These are phyloP conservation scores for Lampris megalopsis DNA, from an alignment of 2,113 vertebrate genomes.

Conservation along the genomic window DNA sequence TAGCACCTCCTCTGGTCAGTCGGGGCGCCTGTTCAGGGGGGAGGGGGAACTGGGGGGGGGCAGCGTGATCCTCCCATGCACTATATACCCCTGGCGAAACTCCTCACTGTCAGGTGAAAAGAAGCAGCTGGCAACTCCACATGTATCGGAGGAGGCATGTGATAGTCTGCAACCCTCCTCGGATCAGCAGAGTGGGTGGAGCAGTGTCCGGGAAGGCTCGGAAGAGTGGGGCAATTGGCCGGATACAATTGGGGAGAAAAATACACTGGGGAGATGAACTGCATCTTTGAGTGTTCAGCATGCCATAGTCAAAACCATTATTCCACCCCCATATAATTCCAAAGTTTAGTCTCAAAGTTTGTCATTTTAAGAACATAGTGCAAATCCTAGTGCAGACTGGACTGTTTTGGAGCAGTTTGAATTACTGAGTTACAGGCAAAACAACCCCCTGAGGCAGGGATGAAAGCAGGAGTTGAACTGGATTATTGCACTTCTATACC, in stretches of 20 bases:
- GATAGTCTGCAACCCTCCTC: no score
- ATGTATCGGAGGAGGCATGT: no score
- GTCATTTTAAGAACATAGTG: conserved; percentile 73
- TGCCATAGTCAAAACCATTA: conserved; percentile 31
- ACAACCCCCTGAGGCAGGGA: conserved; percentile 67
- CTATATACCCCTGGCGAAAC: no score
- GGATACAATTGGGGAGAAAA: conserved; percentile 35
- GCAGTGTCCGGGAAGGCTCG: no score
- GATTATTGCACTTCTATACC: conserved; percentile 59
- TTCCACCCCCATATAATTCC: conserved; percentile 65
- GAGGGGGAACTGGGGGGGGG: no score
- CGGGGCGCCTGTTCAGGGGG: no score
- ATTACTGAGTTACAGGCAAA: conserved; percentile 82
- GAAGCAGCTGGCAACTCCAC: no score
- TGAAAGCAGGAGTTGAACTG: conserved; percentile 55
- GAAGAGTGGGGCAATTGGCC: no score
- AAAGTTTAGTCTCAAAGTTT: conserved; percentile 38
- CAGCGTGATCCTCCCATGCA: no score
- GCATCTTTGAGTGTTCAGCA: conserved; percentile 34
- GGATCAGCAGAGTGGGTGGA: no score
- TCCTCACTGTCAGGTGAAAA: no score
- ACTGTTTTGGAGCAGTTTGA: conserved; percentile 80
- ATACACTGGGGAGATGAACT: conserved; percentile 14
- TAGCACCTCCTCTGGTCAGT: no score
- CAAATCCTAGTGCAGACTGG: conserved; percentile 69